Evolutionary conservation across 2,888 invertebrate genomes (phyloP), one percentile per base, ranked within the genome.

Genomic region (Liopterus haemorrhoidalis): DNA sequence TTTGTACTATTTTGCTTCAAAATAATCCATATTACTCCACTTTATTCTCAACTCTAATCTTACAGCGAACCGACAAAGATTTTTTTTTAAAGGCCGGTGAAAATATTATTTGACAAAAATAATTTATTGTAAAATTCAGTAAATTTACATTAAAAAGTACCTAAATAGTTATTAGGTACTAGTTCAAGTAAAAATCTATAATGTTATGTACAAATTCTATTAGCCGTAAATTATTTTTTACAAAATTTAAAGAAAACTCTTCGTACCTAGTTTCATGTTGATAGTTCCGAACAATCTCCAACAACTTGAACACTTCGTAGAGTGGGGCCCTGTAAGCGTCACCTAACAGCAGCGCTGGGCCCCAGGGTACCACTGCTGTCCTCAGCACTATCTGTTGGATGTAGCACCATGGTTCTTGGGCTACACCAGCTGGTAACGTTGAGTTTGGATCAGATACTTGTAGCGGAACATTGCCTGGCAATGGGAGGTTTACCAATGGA

Each of bases 271-370:
- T 74, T 20, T 75, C 68, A 56, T 81, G 77, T 60, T 87, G 82
- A 66, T 89, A 90, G 68, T 91, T 90, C 58, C 86, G 78, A 51
- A 95, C 79, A 46, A 85, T 77, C 68, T 94, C 90, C 40, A 92
- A 66, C 51, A 95, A 70, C 63, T 88, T 82, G 70, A 95, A 96
- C 15, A 86, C 85, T 71, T 91, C 89, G 59, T 85, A 83, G 1
- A 96, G 71, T 2, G 95, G 94, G 4, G 86, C 91, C 58, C 93
- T 76, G 67, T 93, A 92, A 31, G 93, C 93, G 74, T 95, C 95
- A 63, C 85, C 85, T 58, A 91, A 72, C 54, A 81, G 80, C 54
- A 94, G 71, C 56, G 85, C 83, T 50, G 78, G 76, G 44, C 79
- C 78, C 94, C 94, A 95, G 43, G 94, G 94, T 49, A 87, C 75